Base-by-base conservation (phyloP, 1,140 invertebrate genomes). In the Brachionus angularis region DNA sequence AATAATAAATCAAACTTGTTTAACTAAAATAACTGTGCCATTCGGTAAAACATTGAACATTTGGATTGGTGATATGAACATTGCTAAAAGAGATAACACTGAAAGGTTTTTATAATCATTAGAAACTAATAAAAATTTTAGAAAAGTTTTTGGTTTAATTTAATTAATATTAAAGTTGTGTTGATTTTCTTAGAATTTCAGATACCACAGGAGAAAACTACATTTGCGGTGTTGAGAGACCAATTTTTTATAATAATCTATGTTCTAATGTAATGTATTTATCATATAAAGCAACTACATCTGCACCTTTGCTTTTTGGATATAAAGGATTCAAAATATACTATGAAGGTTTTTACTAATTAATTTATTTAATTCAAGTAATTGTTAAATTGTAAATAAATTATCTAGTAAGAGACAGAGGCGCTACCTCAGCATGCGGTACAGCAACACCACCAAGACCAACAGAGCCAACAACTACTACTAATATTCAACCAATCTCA, bases 301-400 rank as follows among this genome's bases (percentile, higher is more conserved):
- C 33, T 25, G 8, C 62, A 14, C 3, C 29, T 5, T 1, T 67
- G 14, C 25, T 58, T 21, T 39, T 21, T 0, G 23, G 12, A 47
- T 67, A 47, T 18, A 67, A 36, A 33, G 62, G 62, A 14, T 67
- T 67, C 29, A 67, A 46, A 33, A 21, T 67, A 25, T 67, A 67
- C 27, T 67, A 47, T 50, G 23, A 67, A 67, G 44, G 62, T 67
- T 33, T 33, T 10, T 33, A 47, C n/a, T n/a, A n/a, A n/a, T 47
- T 3, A 2, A 23, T 1, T 58, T 23, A 58, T 12, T 2, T 21
- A 46, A 67, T 47, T 34, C 21, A 18, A 21, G 10, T 25, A 31
- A 16, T 29, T 47, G n/a, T 25, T 1, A 31, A 39, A 8, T 47
- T 12, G 44, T 31, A 14, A 42, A 16, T 44, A 12, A 64, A 12